Percentiles rank a stretch among this genome's conserved stretches.
Conservation (phyloP, 1,140 invertebrate species). For the Apis laboriosa region DNA sequence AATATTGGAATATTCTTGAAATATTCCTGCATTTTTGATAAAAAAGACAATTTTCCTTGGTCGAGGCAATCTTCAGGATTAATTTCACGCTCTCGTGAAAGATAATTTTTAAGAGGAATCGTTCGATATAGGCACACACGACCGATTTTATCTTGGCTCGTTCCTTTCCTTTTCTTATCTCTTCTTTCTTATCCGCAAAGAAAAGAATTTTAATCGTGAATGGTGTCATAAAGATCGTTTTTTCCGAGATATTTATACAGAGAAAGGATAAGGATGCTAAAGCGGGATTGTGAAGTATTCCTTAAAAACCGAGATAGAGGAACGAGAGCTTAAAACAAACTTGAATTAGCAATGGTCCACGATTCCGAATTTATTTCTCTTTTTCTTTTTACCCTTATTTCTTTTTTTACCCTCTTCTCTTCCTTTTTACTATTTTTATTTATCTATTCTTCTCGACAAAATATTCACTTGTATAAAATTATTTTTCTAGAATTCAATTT, state of each 20-base stretch:
- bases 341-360: constrained; percentile 24
- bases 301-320: constrained; percentile 10
- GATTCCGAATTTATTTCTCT: constrained; percentile 17
- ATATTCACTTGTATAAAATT: neutral
- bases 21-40: too few relatives aligned
- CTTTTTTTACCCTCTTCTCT: neutral
- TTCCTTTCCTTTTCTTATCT: neutral
- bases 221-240: constrained; percentile 19
- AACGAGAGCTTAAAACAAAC: constrained; percentile 14
- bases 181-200: neutral
- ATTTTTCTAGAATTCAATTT: too few relatives aligned
- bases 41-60: neutral
- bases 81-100: constrained; percentile 23
- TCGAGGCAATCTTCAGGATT: neutral
- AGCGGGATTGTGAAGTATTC: constrained; percentile 5
- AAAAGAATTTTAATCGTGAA: constrained; percentile 24
- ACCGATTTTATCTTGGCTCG: neutral
- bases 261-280: neutral
- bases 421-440: neutral
- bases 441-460: neutral
- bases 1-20: neutral
- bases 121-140: neutral
- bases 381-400: neutral
- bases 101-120: constrained; percentile 14
- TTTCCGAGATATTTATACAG: constrained; percentile 13